Evolutionary conservation across 2,797 vertebrate species (phyloP), one percentile per base, ranked within the genome.

Genomic region (Tragelaphus oryx): DNA sequence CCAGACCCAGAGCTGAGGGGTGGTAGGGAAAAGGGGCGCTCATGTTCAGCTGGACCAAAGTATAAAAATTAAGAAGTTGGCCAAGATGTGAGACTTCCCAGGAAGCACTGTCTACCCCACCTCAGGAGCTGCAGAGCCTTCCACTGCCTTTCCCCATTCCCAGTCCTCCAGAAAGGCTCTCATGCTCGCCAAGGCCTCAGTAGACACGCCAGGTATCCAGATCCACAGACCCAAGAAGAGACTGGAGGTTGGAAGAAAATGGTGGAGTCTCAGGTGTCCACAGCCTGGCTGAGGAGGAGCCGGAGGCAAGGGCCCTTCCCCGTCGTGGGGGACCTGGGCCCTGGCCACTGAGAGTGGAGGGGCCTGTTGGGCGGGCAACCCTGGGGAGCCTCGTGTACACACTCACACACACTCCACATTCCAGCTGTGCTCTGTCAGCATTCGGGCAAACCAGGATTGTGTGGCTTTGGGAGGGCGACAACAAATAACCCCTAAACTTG

Each of bases 401-500:
- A 62, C 81, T 14, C 85, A 76, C 87, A 83, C 80, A 68, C 82
- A 4, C 44, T 59, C 89, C 90, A 44, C 97, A 96, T 97, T 97
- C 97, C 97, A 91, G 33, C 18, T n/a, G 52, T 74, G 95, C 93
- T 97, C 87, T 10, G 96, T 97, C 97, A 97, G 97, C 94, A 0
- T 95, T 91, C 95, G 62, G 90, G 96, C 90, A 97, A 96, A 97
- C 95, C 95, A 97, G 83, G 87, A 91, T 85, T 89, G 86, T 97
- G 97, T 85, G 97, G 97, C 95, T 97, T 97, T 68, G 92, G 88
- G 80, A 91, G 46, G 59, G 80, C 0, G 5, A 83, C 92, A 89
- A 68, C 79, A 94, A 95, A 94, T 92, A 97, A 96, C 90, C 96
- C 94, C 96, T 89, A 94, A 60, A 83, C 48, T 50, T 28, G 81